A percentile compares a stretch with the other conserved stretches of the same genome.
phyloP scores from a whole-genome alignment of 2,888 invertebrate species.

The Ptilodon capucinus region DNA sequence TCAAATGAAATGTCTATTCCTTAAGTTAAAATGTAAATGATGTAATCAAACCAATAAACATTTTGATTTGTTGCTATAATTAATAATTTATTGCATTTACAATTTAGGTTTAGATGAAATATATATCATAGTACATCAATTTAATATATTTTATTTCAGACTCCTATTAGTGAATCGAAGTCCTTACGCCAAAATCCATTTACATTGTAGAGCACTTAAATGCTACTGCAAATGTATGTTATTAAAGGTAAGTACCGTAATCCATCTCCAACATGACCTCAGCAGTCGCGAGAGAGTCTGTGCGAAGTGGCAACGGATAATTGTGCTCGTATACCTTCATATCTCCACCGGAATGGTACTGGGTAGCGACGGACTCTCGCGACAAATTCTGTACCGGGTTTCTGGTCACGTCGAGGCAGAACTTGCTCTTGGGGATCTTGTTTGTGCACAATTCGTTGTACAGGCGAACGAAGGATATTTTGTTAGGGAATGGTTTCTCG shows the following conservation, averaged over 20 bases:
- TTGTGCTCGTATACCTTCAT: neutral
- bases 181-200: too few species aligned
- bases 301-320: neutral
- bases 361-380: slow-evolving; percentile 1
- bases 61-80: slow-evolving; percentile 1
- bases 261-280: slow-evolving; percentile 25
- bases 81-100: slow-evolving; percentile 25
- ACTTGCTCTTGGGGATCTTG: neutral
- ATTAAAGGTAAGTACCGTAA: too few species aligned
- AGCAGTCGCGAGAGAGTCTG: neutral
- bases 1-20: too few species aligned
- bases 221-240: too few species aligned
- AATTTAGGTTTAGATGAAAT: slow-evolving; percentile 13
- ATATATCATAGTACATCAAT: slow-evolving; percentile 15
- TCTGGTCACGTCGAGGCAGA: neutral
- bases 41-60: neutral
- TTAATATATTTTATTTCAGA: neutral
- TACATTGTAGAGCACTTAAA: too few species aligned
- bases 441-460: slow-evolving; percentile 27
- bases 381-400: neutral
- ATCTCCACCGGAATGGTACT: neutral
- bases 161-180: too few species aligned
- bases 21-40: too few species aligned
- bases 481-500: neutral
- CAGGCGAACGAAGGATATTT: slow-evolving; percentile 40